A percentile compares a stretch with the other conserved stretches of the same genome.
Evolutionary conservation across 2,888 invertebrate genomes (phyloP).

Genomic region (Gryllus longicercus): DNA sequence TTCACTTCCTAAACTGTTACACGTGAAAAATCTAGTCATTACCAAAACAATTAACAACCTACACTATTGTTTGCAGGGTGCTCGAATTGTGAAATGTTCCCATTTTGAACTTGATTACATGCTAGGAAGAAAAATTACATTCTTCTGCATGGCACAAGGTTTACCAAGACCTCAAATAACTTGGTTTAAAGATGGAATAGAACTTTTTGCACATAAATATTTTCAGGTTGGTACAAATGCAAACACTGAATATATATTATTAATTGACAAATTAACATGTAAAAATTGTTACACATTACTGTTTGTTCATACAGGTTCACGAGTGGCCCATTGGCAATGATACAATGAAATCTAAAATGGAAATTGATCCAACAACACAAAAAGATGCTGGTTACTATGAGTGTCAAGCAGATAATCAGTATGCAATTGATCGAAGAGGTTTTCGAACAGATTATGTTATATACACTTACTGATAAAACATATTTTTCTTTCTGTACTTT

Average conservation of each 20-base stretch:
- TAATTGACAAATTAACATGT: neutral
- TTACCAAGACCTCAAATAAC: slow-evolving; percentile 69
- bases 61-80: slow-evolving; percentile 53
- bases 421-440: slow-evolving; percentile 63
- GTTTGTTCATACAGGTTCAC: slow-evolving; percentile 53
- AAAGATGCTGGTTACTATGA: slow-evolving; percentile 70
- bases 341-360: slow-evolving; percentile 68
- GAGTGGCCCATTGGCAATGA: slow-evolving; percentile 64
- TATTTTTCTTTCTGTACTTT: too few species aligned
- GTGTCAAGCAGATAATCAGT: slow-evolving; percentile 69
- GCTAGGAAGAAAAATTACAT: slow-evolving; percentile 70
- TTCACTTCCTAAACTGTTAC: slow-evolving; percentile 20
- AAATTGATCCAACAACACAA: slow-evolving; percentile 69
- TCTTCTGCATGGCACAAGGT: slow-evolving; percentile 71
- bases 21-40: too few species aligned
- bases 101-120: slow-evolving; percentile 71
- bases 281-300: neutral
- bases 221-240: slow-evolving; percentile 55
- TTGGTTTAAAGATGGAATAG: slow-evolving; percentile 75
- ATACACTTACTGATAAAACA: slow-evolving; percentile 39
- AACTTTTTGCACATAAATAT: slow-evolving; percentile 67
- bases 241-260: neutral
- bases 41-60: too few species aligned
- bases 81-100: slow-evolving; percentile 65
- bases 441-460: slow-evolving; percentile 59